Percentiles rank a stretch among this genome's conserved stretches.
These are phyloP conservation scores for Arrhamphus sclerolepis DNA, from an alignment of 2,797 vertebrate species.

Conservation along the genomic window DNA sequence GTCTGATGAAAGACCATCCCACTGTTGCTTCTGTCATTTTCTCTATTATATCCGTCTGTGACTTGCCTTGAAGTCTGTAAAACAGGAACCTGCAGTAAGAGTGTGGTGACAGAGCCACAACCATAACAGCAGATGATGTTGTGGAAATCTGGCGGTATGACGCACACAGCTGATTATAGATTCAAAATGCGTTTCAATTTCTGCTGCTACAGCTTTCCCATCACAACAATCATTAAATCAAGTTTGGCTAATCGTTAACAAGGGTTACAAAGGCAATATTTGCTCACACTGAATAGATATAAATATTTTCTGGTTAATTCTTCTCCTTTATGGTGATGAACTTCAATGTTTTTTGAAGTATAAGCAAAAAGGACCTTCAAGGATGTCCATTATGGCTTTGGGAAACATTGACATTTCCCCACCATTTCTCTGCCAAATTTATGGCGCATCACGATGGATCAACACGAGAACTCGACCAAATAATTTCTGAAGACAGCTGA, in stretches of 20 bases:
- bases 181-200: neutral
- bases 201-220: neutral
- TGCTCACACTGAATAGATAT: neutral
- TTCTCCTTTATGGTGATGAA: no score
- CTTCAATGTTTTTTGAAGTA: no score
- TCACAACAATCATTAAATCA: neutral
- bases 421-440: no score
- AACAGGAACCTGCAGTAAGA: conserved; percentile 24
- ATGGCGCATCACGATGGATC: no score
- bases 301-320: neutral
- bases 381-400: no score
- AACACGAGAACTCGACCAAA: no score
- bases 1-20: conserved; percentile 26
- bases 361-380: no score
- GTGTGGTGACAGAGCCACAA: neutral
- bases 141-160: neutral
- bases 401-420: no score
- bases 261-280: neutral
- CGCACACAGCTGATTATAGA: neutral
- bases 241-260: neutral
- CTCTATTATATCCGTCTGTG: conserved; percentile 1
- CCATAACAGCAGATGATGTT: conserved; percentile 2
- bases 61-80: conserved; percentile 26
- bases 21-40: conserved; percentile 13
- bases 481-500: no score